A percentile compares a stretch with the other conserved stretches of the same genome.
phyloP scores from a whole-genome alignment of 2,113 vertebrate species.

The Isichthys henryi region DNA sequence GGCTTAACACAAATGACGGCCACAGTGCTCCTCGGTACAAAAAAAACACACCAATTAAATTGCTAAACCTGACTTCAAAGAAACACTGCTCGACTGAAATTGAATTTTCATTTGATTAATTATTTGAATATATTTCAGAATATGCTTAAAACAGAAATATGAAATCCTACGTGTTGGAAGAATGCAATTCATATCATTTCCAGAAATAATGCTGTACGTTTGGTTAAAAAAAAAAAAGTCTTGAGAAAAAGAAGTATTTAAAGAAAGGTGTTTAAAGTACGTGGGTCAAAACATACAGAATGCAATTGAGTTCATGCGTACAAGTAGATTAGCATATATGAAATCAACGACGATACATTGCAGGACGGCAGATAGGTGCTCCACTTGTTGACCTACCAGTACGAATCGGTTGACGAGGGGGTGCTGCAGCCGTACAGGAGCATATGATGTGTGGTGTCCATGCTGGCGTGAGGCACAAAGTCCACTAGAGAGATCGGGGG shows the following conservation, averaged over 20 bases:
- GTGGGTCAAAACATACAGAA: background rate
- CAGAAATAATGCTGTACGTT: background rate
- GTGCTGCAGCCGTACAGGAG: slow-evolving; percentile 84
- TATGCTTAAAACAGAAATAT: background rate
- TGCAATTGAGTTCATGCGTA: background rate
- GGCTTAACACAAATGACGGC: background rate
- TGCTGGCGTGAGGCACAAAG: slow-evolving; percentile 86
- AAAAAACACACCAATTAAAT: background rate
- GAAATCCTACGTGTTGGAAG: background rate
- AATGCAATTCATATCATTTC: background rate
- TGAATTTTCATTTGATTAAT: background rate
- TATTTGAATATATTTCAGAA: background rate
- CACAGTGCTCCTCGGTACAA: background rate
- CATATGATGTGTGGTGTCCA: slow-evolving; percentile 97
- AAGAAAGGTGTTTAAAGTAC: background rate
- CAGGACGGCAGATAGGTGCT: background rate
- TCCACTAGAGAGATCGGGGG: slow-evolving; percentile 71
- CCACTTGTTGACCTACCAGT: slow-evolving; percentile 69
- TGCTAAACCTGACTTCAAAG: background rate
- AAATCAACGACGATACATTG: background rate
- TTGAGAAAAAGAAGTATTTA: background rate
- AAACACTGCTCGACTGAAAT: background rate
- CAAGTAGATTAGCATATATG: background rate
- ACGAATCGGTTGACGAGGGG: slow-evolving; percentile 71
- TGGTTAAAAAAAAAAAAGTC: background rate